Conservation (phyloP, 2,888 invertebrate species). For the Drosophila ustulata region DNA sequence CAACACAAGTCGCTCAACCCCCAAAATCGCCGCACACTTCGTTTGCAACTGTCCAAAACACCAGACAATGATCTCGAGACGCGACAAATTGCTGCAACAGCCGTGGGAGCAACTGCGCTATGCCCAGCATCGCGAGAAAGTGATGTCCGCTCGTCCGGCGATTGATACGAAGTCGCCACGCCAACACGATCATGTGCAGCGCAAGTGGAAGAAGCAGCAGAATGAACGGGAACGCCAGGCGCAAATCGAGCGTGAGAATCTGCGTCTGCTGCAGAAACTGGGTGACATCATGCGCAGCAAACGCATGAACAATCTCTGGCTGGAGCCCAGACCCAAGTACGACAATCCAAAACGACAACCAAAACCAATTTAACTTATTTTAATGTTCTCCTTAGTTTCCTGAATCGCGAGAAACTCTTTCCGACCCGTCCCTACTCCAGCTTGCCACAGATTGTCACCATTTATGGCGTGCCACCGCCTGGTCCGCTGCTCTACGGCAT, state of each 20-base stretch:
- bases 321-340: slow-evolving; percentile 87
- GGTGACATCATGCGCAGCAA: slow-evolving; percentile 88
- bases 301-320: slow-evolving; percentile 89
- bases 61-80: slow-evolving; percentile 88
- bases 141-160: slow-evolving; percentile 88
- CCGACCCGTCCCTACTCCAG: slow-evolving; percentile 76
- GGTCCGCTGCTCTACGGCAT: slow-evolving; percentile 65
- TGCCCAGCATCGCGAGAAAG: slow-evolving; percentile 89
- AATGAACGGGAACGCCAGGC: slow-evolving; percentile 88
- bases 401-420: slow-evolving; percentile 83
- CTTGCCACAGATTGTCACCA: slow-evolving; percentile 71
- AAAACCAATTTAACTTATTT: background rate
- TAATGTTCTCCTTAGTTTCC: slow-evolving; percentile 67
- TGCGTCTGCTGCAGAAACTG: slow-evolving; percentile 89
- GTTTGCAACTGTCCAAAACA: slow-evolving; percentile 8
- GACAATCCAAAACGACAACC: background rate
- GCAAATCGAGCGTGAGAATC: slow-evolving; percentile 89
- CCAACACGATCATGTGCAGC: slow-evolving; percentile 88
- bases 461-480: slow-evolving; percentile 67
- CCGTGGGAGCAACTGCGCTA: slow-evolving; percentile 90
- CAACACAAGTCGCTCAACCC: slow-evolving; percentile 2
- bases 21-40: slow-evolving; percentile 19
- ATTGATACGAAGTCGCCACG: slow-evolving; percentile 89
- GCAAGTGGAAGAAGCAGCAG: slow-evolving; percentile 90
- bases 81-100: slow-evolving; percentile 89